Conservation (phyloP, 2,888 invertebrate genomes). For the Halictus ligatus region DNA sequence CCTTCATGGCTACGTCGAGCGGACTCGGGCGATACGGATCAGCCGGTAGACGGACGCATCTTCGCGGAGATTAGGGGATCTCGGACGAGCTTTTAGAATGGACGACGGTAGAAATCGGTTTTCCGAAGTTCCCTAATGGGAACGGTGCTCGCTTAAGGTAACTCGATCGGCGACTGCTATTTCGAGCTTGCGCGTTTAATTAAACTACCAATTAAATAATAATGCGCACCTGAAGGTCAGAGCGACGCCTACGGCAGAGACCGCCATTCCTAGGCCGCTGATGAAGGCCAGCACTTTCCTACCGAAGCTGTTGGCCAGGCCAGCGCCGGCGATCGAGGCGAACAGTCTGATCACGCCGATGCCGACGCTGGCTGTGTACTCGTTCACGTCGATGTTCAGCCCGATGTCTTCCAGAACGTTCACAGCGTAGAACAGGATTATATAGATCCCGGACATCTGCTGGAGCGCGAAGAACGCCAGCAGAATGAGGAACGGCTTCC, state of each 20-base stretch:
- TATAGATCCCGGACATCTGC: constrained; percentile 90
- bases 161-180: not conserved
- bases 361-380: constrained; percentile 89
- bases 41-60: not conserved
- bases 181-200: not conserved
- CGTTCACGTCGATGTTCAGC: constrained; percentile 87
- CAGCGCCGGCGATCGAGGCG: constrained; percentile 89
- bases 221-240: constrained; percentile 82
- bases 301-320: constrained; percentile 88
- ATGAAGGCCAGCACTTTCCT: constrained; percentile 88
- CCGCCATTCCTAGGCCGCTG: constrained; percentile 88
- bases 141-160: not conserved
- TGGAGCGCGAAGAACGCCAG: constrained; percentile 89
- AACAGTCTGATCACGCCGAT: constrained; percentile 89
- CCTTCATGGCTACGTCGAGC: not conserved
- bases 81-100: not conserved
- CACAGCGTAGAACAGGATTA: constrained; percentile 90
- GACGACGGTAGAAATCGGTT: not conserved
- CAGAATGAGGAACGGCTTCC: constrained; percentile 89
- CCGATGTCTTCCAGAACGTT: constrained; percentile 89
- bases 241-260: constrained; percentile 86
- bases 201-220: constrained; percentile 2
- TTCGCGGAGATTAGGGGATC: not conserved
- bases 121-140: not conserved
- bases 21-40: not conserved